A percentile compares a stretch with the other conserved stretches of the same genome.
Evolutionary conservation across 2,113 vertebrate species (phyloP).

Genomic region (Bambusicola thoracicus): DNA sequence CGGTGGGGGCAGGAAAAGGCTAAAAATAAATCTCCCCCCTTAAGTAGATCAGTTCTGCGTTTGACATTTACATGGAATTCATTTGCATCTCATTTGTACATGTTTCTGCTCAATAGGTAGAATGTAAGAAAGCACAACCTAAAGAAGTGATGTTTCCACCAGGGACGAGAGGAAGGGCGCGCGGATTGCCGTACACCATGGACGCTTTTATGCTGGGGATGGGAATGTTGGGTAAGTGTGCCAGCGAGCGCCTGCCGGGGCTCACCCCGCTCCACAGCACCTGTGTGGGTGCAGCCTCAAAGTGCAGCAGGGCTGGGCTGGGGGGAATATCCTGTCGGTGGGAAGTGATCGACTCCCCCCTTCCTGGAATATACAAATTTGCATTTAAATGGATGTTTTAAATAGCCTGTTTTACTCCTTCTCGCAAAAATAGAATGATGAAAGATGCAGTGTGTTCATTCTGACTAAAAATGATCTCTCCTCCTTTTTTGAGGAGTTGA

Average conservation of each 20-base stretch:
- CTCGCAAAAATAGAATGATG: conserved; percentile 80
- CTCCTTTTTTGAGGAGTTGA: conserved; percentile 82
- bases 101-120: conserved; percentile 91
- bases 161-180: conserved; percentile 92
- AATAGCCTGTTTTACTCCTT: conserved; percentile 82
- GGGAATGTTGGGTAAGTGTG: conserved; percentile 97
- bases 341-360: conserved; percentile 73
- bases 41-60: conserved; percentile 76
- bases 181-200: conserved; percentile 96
- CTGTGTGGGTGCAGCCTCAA: not conserved
- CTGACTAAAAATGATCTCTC: conserved; percentile 82
- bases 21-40: conserved; percentile 78
- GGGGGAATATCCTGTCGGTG: conserved; percentile 72
- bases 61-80: conserved; percentile 85
- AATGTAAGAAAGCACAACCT: conserved; percentile 99
- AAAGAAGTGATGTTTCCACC: conserved; percentile 99
- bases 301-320: conserved; percentile 44
- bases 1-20: conserved; percentile 10
- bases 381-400: conserved; percentile 87
- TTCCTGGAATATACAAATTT: conserved; percentile 80
- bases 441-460: conserved; percentile 82
- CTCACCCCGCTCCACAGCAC: not conserved
- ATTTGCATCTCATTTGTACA: conserved; percentile 84
- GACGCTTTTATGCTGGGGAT: conserved; percentile 98
- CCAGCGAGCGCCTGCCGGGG: not conserved